Conservation (phyloP, 92 coral and sea anemone genomes). For the Palythoa caribaeorum region DNA sequence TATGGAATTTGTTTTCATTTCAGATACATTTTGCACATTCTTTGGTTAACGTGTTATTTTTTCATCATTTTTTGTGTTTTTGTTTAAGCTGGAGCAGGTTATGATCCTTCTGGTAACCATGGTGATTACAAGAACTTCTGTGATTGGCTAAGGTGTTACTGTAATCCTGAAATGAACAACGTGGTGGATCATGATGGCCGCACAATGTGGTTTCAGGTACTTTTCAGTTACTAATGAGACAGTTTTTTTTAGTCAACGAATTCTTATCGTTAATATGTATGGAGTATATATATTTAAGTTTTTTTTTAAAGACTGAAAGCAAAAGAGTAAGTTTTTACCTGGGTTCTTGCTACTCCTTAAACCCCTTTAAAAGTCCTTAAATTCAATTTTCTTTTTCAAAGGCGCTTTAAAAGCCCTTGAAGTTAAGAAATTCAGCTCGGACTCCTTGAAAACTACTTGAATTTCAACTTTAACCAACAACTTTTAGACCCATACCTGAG, state of each 20-base stretch:
- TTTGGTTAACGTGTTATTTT: neutral
- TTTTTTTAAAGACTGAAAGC: too few relatives aligned
- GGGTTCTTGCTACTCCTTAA: too few relatives aligned
- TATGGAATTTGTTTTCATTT: conserved; percentile 44
- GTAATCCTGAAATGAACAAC: conserved; percentile 75
- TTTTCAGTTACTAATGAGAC: neutral
- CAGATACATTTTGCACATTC: neutral
- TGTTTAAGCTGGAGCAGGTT: conserved; percentile 81
- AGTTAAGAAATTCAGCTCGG: too few relatives aligned
- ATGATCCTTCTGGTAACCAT: conserved; percentile 78
- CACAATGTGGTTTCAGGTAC: conserved; percentile 92
- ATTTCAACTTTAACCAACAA: too few relatives aligned
- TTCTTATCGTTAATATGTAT: neutral
- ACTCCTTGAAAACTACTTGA: too few relatives aligned
- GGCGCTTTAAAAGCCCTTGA: too few relatives aligned
- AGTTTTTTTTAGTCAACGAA: neutral
- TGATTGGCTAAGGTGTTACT: conserved; percentile 81
- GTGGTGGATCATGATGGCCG: conserved; percentile 90
- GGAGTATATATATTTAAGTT: neutral
- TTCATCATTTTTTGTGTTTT: neutral
- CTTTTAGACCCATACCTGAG: too few relatives aligned
- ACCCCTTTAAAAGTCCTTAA: too few relatives aligned
- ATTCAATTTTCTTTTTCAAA: too few relatives aligned
- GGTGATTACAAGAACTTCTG: conserved; percentile 74
- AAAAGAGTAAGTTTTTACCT: too few relatives aligned